Conservation (phyloP, 2,797 vertebrate genomes). For the Gouania willdenowi region DNA sequence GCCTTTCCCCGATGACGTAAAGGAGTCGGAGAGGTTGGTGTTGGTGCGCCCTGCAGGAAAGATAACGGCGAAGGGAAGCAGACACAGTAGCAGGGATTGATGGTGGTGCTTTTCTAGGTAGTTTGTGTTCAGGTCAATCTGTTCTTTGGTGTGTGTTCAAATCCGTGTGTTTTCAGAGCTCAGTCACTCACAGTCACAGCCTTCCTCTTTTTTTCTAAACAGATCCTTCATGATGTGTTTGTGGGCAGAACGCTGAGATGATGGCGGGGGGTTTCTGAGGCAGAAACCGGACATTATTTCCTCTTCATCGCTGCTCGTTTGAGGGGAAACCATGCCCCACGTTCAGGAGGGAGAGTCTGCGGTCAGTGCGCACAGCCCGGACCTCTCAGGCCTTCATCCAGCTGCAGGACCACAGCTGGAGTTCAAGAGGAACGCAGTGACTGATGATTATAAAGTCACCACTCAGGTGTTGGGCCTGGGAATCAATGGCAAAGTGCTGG, state of each 20-base stretch:
- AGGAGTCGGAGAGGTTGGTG: slow-evolving; percentile 29
- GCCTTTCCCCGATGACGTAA: slow-evolving; percentile 55
- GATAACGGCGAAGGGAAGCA: slow-evolving; percentile 31
- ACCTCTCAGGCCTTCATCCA: slow-evolving; percentile 28
- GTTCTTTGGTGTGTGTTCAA: neutral
- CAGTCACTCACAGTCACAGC: slow-evolving; percentile 24
- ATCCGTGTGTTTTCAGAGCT: slow-evolving; percentile 1
- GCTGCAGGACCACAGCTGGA: slow-evolving; percentile 66
- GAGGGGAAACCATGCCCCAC: slow-evolving; percentile 36
- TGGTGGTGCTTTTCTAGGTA: neutral
- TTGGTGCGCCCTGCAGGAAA: slow-evolving; percentile 22
- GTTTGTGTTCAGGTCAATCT: neutral
- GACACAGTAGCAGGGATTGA: neutral
- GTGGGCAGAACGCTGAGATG: too few relatives aligned
- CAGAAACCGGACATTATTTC: slow-evolving; percentile 16
- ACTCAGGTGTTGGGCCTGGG: slow-evolving; percentile 88
- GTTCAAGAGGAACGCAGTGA: slow-evolving; percentile 85
- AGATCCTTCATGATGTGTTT: too few relatives aligned
- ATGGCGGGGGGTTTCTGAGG: neutral
- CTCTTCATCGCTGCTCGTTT: neutral
- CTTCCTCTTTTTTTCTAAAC: neutral
- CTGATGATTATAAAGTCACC: slow-evolving; percentile 90
- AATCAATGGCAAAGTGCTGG: slow-evolving; percentile 90
- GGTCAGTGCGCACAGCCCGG: slow-evolving; percentile 9
- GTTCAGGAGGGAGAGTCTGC: slow-evolving; percentile 36